Evolutionary conservation across 2,888 invertebrate genomes (phyloP).

Genomic region (Oscheius sp.): DNA sequence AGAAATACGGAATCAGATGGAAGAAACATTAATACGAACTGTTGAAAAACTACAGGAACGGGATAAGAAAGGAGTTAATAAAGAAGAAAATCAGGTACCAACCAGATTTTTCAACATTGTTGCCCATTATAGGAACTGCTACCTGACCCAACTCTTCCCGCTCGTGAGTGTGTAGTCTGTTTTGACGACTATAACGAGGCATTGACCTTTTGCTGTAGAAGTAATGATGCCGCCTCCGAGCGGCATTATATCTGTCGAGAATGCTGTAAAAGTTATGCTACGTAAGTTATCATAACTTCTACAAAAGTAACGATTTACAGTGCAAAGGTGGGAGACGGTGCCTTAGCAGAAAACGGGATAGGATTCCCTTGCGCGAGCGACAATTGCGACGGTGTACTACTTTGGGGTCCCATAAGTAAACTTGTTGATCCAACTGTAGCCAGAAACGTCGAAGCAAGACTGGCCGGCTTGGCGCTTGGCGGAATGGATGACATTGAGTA

Average conservation of each 20-base stretch:
- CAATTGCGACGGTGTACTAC: neutral
- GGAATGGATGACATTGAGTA: neutral
- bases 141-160: neutral
- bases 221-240: neutral
- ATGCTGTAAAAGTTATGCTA: neutral
- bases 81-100: neutral
- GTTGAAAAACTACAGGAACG: neutral
- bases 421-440: neutral
- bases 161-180: constrained; percentile 6
- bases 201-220: constrained; percentile 1
- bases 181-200: neutral
- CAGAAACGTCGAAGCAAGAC: neutral
- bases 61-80: neutral
- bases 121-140: too few relatives aligned
- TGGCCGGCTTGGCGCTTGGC: neutral
- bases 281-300: too few relatives aligned
- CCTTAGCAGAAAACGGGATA: neutral
- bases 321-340: constrained; percentile 6
- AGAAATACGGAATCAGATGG: neutral
- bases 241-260: constrained; percentile 1
- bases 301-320: neutral
- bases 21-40: neutral
- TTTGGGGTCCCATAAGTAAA: neutral
- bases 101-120: too few relatives aligned
- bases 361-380: neutral